Conservation (phyloP, 1,140 invertebrate genomes). For the Atta texana region DNA sequence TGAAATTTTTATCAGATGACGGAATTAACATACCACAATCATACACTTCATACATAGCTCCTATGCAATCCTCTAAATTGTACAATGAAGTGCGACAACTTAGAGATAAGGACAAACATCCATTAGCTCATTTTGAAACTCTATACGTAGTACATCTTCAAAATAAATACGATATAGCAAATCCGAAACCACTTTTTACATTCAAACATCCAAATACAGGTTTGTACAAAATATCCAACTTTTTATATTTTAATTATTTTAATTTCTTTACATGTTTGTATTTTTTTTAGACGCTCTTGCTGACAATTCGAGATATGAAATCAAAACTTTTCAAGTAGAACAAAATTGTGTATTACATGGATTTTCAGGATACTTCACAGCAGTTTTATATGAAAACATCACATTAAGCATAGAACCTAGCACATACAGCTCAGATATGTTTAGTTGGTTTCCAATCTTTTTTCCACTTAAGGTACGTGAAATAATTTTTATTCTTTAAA, state of each 20-base stretch:
- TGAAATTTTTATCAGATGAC: constrained; percentile 85
- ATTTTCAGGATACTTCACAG: constrained; percentile 98
- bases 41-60: constrained; percentile 96
- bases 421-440: constrained; percentile 96
- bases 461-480: constrained; percentile 93
- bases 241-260: neutral
- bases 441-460: constrained; percentile 98
- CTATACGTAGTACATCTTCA: constrained; percentile 97
- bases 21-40: constrained; percentile 96
- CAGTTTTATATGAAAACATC: constrained; percentile 93
- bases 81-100: constrained; percentile 90
- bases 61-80: constrained; percentile 93
- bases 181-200: constrained; percentile 93
- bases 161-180: constrained; percentile 94
- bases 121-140: constrained; percentile 91
- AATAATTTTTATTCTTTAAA: constrained; percentile 1
- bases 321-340: constrained; percentile 90
- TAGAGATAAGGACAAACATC: constrained; percentile 88
- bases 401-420: constrained; percentile 95
- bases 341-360: constrained; percentile 95
- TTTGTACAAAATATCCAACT: constrained; percentile 66
- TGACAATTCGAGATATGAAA: constrained; percentile 92
- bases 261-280: constrained; percentile 74
- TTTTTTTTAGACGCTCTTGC: constrained; percentile 84
- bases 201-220: constrained; percentile 95